Evolutionary conservation across 2,888 invertebrate species (phyloP).

Genomic region (Cremastobaeus sp.): DNA sequence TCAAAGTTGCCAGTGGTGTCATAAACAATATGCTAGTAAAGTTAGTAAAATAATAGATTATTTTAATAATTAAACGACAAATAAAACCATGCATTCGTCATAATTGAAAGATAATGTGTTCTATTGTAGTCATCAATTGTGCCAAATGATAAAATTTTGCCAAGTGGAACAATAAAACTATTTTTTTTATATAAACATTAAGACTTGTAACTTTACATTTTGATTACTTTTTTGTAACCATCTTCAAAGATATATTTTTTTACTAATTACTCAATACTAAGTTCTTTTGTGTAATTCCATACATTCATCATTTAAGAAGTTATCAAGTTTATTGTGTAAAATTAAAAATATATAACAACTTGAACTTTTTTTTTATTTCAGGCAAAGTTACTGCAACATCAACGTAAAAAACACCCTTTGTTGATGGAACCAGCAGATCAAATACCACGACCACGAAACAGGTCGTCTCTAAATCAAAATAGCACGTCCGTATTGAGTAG

Average conservation of each 20-base stretch:
- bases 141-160: background rate
- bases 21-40: slow-evolving; percentile 91
- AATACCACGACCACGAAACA: slow-evolving; percentile 74
- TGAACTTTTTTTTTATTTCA: slow-evolving; percentile 50
- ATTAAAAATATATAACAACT: background rate
- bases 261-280: too few species aligned
- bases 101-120: too few species aligned
- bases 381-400: slow-evolving; percentile 85
- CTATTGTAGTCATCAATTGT: too few species aligned
- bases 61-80: background rate
- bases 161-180: too few species aligned
- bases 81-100: background rate
- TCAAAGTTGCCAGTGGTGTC: slow-evolving; percentile 88
- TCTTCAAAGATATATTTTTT: too few species aligned
- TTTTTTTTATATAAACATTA: too few species aligned
- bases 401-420: slow-evolving; percentile 82
- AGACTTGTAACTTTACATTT: too few species aligned
- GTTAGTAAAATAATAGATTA: slow-evolving; percentile 71
- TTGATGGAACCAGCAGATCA: slow-evolving; percentile 77
- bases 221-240: too few species aligned
- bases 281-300: too few species aligned
- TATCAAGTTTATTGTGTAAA: background rate
- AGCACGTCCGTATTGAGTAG: slow-evolving; percentile 67
- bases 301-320: background rate
- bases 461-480: slow-evolving; percentile 73